Evolutionary conservation across 2,113 vertebrate genomes (phyloP).

Genomic region (Eulemur macaco): DNA sequence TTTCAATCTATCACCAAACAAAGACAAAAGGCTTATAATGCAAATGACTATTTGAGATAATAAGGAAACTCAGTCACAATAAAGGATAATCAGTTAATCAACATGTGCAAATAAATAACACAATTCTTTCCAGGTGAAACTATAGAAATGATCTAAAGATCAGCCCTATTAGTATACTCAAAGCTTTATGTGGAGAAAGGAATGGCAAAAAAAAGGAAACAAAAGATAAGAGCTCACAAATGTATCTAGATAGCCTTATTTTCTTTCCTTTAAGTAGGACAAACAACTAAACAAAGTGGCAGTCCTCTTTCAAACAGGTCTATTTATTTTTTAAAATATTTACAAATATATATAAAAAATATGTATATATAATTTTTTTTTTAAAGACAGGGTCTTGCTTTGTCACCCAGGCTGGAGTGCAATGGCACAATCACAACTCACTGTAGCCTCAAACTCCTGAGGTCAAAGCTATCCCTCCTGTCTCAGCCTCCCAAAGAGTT

Average conservation of each 20-base stretch:
- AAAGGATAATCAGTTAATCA: background rate
- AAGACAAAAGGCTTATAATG: conserved; percentile 53
- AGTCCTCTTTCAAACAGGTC: background rate
- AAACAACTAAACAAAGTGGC: background rate
- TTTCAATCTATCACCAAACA: background rate
- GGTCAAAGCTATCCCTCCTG: too few species aligned
- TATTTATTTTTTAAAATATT: conserved; percentile 15
- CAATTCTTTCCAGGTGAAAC: background rate
- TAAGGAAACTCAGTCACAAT: background rate
- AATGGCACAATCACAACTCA: too few species aligned
- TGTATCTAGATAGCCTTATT: background rate
- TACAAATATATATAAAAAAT: background rate
- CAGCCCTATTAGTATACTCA: background rate
- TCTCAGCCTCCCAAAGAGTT: too few species aligned
- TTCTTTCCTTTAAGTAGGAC: background rate
- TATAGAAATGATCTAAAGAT: conserved; percentile 26
- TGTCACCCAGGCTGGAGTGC: background rate
- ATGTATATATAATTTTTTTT: too few species aligned
- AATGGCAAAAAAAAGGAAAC: background rate
- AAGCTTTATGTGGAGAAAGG: background rate
- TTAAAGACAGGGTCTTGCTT: too few species aligned
- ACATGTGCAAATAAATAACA: background rate
- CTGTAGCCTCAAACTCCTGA: too few species aligned
- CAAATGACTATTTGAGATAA: background rate
- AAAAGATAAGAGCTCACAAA: background rate